Evolutionary conservation across 2,888 invertebrate genomes (phyloP), one percentile per base, ranked within the genome.

Genomic region (Crossocerus cetratus): DNA sequence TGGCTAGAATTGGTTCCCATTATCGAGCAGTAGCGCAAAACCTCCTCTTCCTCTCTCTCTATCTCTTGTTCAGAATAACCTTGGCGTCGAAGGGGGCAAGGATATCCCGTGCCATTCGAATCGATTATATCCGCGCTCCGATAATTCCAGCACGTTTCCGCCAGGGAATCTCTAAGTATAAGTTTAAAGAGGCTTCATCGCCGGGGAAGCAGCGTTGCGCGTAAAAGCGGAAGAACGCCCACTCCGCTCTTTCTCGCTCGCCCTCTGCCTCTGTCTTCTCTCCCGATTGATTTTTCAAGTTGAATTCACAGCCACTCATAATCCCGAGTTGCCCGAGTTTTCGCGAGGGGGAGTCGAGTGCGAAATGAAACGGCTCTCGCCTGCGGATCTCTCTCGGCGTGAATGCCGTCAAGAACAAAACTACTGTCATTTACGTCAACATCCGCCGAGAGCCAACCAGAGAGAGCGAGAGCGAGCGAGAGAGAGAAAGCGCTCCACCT

Each of bases 221-320:
- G 56, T 20, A 65, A 76, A 62, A 23, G 60, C 43, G 23, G 45
- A 32, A 45, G 62, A 72, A 75, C 43, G 64, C 62, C 63, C 3
- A 8, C 23, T n/a, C 23, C 23, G 3, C 23, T 32, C 8, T 32
- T 8, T 3, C 23, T 32, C 23, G 2, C 23, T 32, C 23, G 3
- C 23, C 8, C 3, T 32, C 23, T 8, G 23, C 2, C 23, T 32
- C 23, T 32, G 23, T 32, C 23, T 32, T 32, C 23, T 32, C 23
- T 32, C 2, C 23, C 65, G 71, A 80, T 77, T 73, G 80, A 77
- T 76, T 80, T 76, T 80, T 77, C 70, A 59, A 53, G 64, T 8
- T 53, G 68, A 70, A 68, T 69, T 72, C 76, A 22, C 73, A 59
- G 65, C 65, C 66, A 45, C 62, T 72, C 72, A 74, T 67, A 69